phyloP scores from a whole-genome alignment of 2,888 invertebrate genomes.

The Leptinotarsa peninsularis region DNA sequence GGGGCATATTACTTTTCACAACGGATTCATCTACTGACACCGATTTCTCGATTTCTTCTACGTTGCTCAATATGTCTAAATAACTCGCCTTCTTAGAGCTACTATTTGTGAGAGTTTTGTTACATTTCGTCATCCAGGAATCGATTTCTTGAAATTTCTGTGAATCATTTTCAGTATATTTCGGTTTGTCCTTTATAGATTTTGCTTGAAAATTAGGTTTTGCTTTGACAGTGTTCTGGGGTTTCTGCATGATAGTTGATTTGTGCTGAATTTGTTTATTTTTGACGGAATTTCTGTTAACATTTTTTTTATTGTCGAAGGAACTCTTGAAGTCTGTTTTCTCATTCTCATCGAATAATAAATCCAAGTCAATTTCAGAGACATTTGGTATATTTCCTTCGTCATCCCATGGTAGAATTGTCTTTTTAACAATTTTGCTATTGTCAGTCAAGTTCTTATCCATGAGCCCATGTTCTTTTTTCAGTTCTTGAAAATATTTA shows the following conservation, averaged over 20 bases:
- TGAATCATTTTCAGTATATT: constrained; percentile 36
- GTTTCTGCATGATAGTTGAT: constrained; percentile 42
- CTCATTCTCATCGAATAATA: constrained; percentile 51
- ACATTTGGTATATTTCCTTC: constrained; percentile 50
- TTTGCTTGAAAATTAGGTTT: neutral
- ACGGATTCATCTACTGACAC: constrained; percentile 34
- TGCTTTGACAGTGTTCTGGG: neutral
- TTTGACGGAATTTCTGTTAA: too few species aligned
- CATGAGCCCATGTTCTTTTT: constrained; percentile 36
- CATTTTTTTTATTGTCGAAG: neutral
- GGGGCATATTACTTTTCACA: constrained; percentile 46
- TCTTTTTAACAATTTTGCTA: constrained; percentile 50
- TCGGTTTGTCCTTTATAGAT: constrained; percentile 13
- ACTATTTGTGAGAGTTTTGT: neutral
- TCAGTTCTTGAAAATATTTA: constrained; percentile 48
- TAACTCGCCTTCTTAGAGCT: constrained; percentile 52
- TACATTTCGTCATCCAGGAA: constrained; percentile 57
- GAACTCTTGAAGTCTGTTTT: constrained; percentile 35
- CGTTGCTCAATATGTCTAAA: constrained; percentile 56
- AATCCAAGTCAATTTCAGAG: constrained; percentile 55
- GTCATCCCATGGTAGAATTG: constrained; percentile 42
- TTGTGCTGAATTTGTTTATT: constrained; percentile 30
- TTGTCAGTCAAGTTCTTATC: constrained; percentile 50
- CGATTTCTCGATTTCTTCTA: constrained; percentile 52
- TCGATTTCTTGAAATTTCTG: constrained; percentile 52